Evolutionary conservation across 1,140 invertebrate genomes (phyloP).

Genomic region (Drosophila oshimai): DNA sequence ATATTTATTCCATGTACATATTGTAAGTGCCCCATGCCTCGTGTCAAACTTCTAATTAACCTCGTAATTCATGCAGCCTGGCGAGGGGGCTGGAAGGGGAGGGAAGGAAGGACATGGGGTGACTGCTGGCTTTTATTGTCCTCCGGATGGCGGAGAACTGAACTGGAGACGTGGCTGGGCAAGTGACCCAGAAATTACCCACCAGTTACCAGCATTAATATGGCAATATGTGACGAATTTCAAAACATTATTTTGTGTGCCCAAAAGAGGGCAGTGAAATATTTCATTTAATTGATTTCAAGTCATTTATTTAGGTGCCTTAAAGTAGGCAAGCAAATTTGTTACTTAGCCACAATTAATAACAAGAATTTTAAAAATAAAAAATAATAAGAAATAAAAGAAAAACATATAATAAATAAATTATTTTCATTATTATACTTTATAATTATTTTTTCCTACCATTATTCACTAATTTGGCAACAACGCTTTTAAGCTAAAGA

Average conservation of each 20-base stretch:
- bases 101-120: neutral
- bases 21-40: constrained; percentile 44
- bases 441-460: too few species aligned
- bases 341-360: too few species aligned
- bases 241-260: too few species aligned
- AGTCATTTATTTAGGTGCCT: neutral
- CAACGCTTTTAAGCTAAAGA: too few species aligned
- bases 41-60: constrained; percentile 49
- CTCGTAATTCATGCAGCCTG: constrained; percentile 44
- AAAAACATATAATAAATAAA: too few species aligned
- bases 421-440: too few species aligned
- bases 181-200: constrained; percentile 37
- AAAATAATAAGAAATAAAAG: too few species aligned
- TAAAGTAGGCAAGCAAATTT: too few species aligned
- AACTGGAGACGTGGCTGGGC: constrained; percentile 10
- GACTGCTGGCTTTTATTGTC: constrained; percentile 33
- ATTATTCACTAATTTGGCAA: too few species aligned
- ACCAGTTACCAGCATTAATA: neutral
- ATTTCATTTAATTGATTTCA: neutral
- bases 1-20: constrained; percentile 46
- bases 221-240: neutral
- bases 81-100: neutral
- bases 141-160: neutral
- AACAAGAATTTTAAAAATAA: too few species aligned
- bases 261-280: too few species aligned